phyloP scores from a whole-genome alignment of 2,888 invertebrate species.

The Diaprepes abbreviatus region DNA sequence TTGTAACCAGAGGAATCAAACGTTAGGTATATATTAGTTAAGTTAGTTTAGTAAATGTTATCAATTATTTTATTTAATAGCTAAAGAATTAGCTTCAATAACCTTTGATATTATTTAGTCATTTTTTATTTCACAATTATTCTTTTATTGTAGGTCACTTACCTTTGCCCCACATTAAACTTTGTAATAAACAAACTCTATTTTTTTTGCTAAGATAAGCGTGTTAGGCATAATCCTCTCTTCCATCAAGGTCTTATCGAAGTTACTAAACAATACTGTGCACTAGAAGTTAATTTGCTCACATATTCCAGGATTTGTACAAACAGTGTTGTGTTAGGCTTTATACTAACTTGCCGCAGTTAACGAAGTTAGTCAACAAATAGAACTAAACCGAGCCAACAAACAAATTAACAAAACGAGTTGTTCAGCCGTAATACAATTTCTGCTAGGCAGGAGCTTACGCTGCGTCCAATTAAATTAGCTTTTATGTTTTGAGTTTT shows the following conservation, averaged over 20 bases:
- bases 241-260: neutral
- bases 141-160: no score
- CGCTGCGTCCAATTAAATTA: conserved; percentile 13
- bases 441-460: conserved; percentile 9
- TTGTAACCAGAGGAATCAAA: no score
- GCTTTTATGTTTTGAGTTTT: conserved; percentile 2
- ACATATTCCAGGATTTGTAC: conserved; percentile 4
- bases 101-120: no score
- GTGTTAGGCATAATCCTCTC: neutral
- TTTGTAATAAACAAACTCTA: neutral
- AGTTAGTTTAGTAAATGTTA: no score
- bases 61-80: no score
- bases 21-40: no score
- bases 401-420: conserved; percentile 36
- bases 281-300: neutral
- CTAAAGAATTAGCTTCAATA: no score
- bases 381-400: conserved; percentile 30
- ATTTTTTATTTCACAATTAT: no score
- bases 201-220: neutral
- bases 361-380: conserved; percentile 34
- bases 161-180: no score
- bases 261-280: neutral
- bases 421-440: conserved; percentile 21
- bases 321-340: conserved; percentile 11
- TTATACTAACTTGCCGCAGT: conserved; percentile 21